A percentile compares a stretch with the other conserved stretches of the same genome.
These are phyloP conservation scores for Anguilla japonica DNA, from an alignment of 2,113 vertebrate species.

Conservation along the genomic window DNA sequence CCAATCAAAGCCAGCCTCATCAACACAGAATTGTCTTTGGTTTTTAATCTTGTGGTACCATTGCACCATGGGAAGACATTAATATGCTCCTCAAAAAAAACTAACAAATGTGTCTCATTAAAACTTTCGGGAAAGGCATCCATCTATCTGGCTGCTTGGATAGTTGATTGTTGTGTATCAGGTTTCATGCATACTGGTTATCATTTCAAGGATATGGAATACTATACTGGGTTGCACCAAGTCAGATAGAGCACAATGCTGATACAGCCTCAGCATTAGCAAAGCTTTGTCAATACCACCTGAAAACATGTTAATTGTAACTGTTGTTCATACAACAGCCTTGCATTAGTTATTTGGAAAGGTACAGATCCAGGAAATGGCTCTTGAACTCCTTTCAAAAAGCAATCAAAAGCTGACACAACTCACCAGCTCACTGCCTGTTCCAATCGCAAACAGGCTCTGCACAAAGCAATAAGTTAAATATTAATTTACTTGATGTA, in stretches of 20 bases:
- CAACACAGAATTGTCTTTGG: slow-evolving; percentile 50
- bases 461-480: slow-evolving; percentile 30
- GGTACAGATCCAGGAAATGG: not conserved
- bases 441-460: not conserved
- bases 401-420: slow-evolving; percentile 19
- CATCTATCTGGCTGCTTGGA: slow-evolving; percentile 30
- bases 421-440: not conserved
- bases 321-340: not conserved
- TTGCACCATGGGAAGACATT: slow-evolving; percentile 52
- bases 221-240: slow-evolving; percentile 8
- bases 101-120: slow-evolving; percentile 51
- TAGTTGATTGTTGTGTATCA: slow-evolving; percentile 43
- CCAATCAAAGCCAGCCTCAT: slow-evolving; percentile 40
- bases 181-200: slow-evolving; percentile 45
- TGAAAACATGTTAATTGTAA: not conserved
- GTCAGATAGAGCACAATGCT: slow-evolving; percentile 46
- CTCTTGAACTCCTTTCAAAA: not conserved
- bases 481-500: slow-evolving; percentile 36
- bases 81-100: slow-evolving; percentile 53
- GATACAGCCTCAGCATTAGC: not conserved
- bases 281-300: too few species aligned
- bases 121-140: slow-evolving; percentile 38
- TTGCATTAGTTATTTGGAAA: not conserved
- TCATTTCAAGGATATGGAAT: slow-evolving; percentile 36
- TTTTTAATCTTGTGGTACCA: slow-evolving; percentile 64